Conservation (phyloP, 2,888 invertebrate genomes). For the Callosobruchus maculatus region DNA sequence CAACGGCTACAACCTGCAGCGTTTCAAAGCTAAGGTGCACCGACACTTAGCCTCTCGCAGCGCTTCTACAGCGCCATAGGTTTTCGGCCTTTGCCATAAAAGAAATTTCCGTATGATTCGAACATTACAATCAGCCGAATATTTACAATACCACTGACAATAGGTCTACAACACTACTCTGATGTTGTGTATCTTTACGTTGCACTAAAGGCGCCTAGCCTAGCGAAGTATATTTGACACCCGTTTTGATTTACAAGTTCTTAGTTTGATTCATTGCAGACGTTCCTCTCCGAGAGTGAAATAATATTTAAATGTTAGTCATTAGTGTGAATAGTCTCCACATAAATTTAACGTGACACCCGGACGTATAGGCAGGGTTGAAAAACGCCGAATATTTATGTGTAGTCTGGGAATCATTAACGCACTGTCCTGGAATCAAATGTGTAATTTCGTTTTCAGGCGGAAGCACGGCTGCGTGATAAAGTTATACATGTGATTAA, state of each 20-base stretch:
- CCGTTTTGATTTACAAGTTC: background rate
- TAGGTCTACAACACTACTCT: no score
- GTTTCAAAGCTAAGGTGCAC: no score
- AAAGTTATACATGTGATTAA: background rate
- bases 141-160: no score
- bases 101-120: no score
- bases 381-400: background rate
- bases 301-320: background rate
- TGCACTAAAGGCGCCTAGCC: background rate
- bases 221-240: background rate
- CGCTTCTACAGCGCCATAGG: no score
- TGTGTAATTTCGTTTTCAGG: background rate
- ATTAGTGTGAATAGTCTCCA: background rate
- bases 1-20: no score
- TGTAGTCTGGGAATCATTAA: background rate
- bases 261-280: background rate
- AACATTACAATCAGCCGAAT: no score
- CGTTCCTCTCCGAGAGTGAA: background rate
- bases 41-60: no score
- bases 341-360: background rate
- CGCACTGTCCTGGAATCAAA: background rate
- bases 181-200: no score
- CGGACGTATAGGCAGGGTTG: background rate
- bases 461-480: background rate
- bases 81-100: no score